Base-by-base conservation (phyloP, 1,140 invertebrate species). In the Ostrea edulis region DNA sequence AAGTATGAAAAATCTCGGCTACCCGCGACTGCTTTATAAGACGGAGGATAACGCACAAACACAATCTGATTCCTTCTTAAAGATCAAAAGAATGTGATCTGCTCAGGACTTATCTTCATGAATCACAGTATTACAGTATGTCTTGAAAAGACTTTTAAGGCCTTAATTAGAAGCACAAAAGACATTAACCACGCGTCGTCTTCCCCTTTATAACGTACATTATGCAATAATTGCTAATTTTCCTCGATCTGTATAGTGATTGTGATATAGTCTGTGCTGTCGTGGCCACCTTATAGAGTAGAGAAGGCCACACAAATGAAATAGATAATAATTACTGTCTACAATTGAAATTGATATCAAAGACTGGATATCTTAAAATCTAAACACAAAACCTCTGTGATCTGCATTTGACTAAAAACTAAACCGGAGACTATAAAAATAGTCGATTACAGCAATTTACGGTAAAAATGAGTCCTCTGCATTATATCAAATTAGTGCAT, bases 401-500 rank as follows among this genome's bases (percentile, higher is more conserved):
- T 77, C 68, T 77, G 25, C 29, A 35, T 77, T 77, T 77, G 68
- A 77, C 68, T 77, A 35, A 77, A 77, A 77, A 77, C 68, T 77
- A 77, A 77, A 77, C 68, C 29, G 68, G 68, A 77, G 68, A 77
- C 68, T 35, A 77, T 77, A 77, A 77, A 77, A 44, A 77, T 71
- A 20, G 11, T 25, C 68, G 68, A 77, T 77, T 77, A 77, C 68
- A 77, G 68, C 68, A 77, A 77, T 77, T 77, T 77, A 77, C 68
- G 29, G 29, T 77, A 77, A 77, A 77, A 77, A 77, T 77, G 29
- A 77, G 22, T 77, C 68, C 68, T 3, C 25, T 25, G 68, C 29
- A 77, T 77, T 77, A 77, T 77, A 77, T 77, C 68, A 77, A 77
- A 77, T 77, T 77, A 77, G 68, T 77, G 68, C 68, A 77, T 77